Evolutionary conservation across 2,888 invertebrate genomes (phyloP), one percentile per base, ranked within the genome.

Genomic region (Epsilonema sp.): DNA sequence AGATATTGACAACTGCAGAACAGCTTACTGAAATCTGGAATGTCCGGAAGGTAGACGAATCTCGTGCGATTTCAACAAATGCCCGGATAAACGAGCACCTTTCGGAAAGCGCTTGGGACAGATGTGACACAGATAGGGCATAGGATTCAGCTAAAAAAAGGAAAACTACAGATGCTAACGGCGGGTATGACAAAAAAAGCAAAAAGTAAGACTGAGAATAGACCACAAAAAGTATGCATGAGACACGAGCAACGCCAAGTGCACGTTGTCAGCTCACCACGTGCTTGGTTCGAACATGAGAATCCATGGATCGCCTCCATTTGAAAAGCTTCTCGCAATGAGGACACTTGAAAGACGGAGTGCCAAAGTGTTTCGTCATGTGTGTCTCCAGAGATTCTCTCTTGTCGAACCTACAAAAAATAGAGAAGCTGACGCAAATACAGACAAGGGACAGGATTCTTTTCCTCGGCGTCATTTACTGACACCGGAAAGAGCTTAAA

Each of bases 11-110:
- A n/a, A n/a, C n/a, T n/a, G n/a, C n/a, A n/a, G n/a, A n/a, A n/a
- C n/a, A n/a, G n/a, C 49, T 8, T 82, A 90, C 59, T 80, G 80
- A 58, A 74, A 73, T 49, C 73, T 56, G 3, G 65, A 64, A 55
- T 73, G 73, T 25, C 73, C 73, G 19, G 68, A 61, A 1, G 73
- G 72, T 66, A 71, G 68, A 46, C 62, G 60, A 50, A 70, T 64
- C 41, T 66, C 64, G 59, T 73, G 73, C 11, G 56, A 55, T 8
- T 58, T 61, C 43, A 65, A 67, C 11, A 73, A 61, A 58, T 73
- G 73, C n/a, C 60, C 57, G 1, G 71, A 69, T 13, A 73, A 60
- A 22, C 60, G 56, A 13, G 59, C 57, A 11, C 72, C 72, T 19
- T 68, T 55, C 2, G 55, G 54, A 54, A 66, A 71, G 5, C 53